A percentile compares a stretch with the other conserved stretches of the same genome.
phyloP scores from a whole-genome alignment of 2,113 vertebrate genomes.

The Vulpes ferrilata region DNA sequence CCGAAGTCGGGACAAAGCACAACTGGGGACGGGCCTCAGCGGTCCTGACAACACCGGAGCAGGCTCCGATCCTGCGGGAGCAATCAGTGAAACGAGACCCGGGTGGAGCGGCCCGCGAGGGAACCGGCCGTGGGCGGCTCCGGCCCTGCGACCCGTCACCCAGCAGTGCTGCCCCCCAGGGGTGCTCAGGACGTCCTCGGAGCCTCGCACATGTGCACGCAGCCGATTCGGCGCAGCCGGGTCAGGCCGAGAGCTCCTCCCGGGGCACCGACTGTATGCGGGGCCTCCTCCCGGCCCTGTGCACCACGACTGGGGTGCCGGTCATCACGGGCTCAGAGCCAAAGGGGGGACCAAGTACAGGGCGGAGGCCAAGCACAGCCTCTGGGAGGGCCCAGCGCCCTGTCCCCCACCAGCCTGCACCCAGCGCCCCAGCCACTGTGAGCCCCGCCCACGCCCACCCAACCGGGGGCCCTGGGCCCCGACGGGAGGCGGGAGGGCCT shows the following conservation, averaged over 20 bases:
- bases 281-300: too few relatives aligned
- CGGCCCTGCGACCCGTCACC: too few relatives aligned
- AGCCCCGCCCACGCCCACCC: background rate
- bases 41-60: too few relatives aligned
- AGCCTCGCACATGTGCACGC: background rate
- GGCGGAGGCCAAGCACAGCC: background rate
- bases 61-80: too few relatives aligned
- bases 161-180: background rate
- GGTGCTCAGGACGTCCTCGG: background rate
- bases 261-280: too few relatives aligned
- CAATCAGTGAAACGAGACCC: too few relatives aligned
- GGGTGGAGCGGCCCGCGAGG: too few relatives aligned
- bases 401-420: background rate
- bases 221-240: too few relatives aligned
- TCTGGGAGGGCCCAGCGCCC: background rate
- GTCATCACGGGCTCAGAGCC: background rate
- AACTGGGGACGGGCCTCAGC: too few relatives aligned
- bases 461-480: background rate
- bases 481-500: background rate
- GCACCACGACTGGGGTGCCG: rapidly evolving
- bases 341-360: rapidly evolving
- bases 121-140: too few relatives aligned
- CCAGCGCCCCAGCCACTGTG: background rate
- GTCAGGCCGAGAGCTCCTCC: too few relatives aligned
- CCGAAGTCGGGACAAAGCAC: too few relatives aligned